These are phyloP conservation scores for Himalopsyche phryganea DNA, from an alignment of 1,140 invertebrate genomes.

Conservation along the genomic window DNA sequence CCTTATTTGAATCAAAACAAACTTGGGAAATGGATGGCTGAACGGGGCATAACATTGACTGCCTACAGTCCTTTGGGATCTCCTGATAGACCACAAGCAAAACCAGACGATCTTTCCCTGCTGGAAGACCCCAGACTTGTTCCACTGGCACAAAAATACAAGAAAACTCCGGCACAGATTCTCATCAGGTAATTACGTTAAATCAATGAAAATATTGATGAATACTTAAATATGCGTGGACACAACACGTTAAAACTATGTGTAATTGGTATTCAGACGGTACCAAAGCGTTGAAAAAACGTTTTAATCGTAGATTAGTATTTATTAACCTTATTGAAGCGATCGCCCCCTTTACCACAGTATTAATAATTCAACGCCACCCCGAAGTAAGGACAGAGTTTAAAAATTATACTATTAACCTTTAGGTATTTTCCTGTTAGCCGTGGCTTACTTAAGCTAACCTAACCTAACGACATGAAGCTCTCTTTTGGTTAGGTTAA, in stretches of 20 bases:
- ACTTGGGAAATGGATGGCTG: slow-evolving; percentile 64
- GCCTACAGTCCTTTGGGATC: slow-evolving; percentile 79
- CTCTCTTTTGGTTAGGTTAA: too few species aligned
- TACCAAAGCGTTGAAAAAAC: too few species aligned
- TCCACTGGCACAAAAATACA: slow-evolving; percentile 58
- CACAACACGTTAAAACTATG: too few species aligned
- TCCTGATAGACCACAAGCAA: slow-evolving; percentile 67
- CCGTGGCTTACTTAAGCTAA: too few species aligned
- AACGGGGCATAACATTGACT: slow-evolving; percentile 62
- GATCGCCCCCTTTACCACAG: too few species aligned
- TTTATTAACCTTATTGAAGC: too few species aligned
- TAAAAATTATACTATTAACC: too few species aligned
- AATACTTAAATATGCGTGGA: background rate
- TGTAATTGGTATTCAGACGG: too few species aligned
- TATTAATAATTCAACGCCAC: too few species aligned
- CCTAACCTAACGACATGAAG: too few species aligned
- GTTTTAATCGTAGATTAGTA: background rate
- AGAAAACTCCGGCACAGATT: slow-evolving; percentile 68
- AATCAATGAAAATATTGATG: background rate
- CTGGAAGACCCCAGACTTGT: slow-evolving; percentile 55
- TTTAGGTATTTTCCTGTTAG: too few species aligned
- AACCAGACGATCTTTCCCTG: slow-evolving; percentile 65
- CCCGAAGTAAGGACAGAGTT: too few species aligned
- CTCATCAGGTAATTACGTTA: slow-evolving; percentile 54
- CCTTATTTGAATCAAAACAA: slow-evolving; percentile 71